These are phyloP conservation scores for Drosophila kanekoi DNA, from an alignment of 2,888 invertebrate species.

Conservation along the genomic window DNA sequence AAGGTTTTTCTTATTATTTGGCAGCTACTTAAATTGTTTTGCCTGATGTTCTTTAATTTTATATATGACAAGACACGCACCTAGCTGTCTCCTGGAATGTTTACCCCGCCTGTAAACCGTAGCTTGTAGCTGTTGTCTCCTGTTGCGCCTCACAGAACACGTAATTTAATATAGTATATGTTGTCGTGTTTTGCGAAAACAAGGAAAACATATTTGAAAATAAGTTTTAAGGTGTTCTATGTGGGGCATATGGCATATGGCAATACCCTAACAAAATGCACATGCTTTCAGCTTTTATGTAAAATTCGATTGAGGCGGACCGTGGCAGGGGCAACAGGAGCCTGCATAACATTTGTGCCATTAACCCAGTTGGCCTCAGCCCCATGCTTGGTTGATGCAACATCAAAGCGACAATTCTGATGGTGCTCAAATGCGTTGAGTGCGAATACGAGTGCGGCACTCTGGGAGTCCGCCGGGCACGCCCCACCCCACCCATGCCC, in stretches of 20 bases:
- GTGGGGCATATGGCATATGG: neutral
- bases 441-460: constrained; percentile 37
- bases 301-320: constrained; percentile 36
- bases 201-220: constrained; percentile 22
- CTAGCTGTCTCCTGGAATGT: constrained; percentile 19
- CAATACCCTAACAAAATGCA: constrained; percentile 28
- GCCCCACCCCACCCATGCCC: neutral
- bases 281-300: constrained; percentile 17
- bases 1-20: constrained; percentile 1
- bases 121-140: constrained; percentile 55
- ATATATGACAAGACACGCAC: constrained; percentile 56
- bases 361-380: constrained; percentile 66
- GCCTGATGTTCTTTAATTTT: constrained; percentile 44
- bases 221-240: constrained; percentile 38
- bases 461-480: constrained; percentile 1
- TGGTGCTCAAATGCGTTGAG: constrained; percentile 55
- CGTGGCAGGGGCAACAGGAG: constrained; percentile 3
- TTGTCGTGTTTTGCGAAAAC: constrained; percentile 40
- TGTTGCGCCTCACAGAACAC: constrained; percentile 67
- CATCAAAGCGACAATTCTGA: constrained; percentile 68
- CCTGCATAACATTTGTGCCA: constrained; percentile 60
- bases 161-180: constrained; percentile 70
- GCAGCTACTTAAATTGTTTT: constrained; percentile 47
- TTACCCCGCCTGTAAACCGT: neutral
- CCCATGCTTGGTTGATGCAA: constrained; percentile 56